phyloP scores from a whole-genome alignment of 1,140 invertebrate genomes.

The Batillaria attramentaria region DNA sequence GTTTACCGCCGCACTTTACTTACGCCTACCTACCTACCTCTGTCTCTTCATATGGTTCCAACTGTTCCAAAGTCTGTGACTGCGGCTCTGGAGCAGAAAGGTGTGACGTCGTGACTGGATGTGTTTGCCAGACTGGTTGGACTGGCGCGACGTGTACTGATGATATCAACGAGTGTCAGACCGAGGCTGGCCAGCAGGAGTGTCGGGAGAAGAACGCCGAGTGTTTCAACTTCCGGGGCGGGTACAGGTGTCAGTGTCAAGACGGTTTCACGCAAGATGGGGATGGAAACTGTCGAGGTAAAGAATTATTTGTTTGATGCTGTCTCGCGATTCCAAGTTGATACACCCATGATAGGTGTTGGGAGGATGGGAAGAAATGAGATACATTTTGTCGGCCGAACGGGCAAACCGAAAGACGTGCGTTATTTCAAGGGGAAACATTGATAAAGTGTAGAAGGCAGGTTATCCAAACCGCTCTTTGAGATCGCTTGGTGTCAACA shows the following conservation, averaged over 20 bases:
- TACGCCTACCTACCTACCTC: no score
- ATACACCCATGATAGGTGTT: no score
- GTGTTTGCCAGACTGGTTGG: slow-evolving; percentile 12
- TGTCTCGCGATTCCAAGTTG: no score
- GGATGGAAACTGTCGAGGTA: neutral
- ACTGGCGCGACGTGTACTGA: neutral
- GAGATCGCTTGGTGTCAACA: no score
- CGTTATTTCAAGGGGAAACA: no score
- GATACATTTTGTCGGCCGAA: no score
- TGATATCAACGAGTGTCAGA: slow-evolving; percentile 22
- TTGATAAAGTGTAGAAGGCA: no score
- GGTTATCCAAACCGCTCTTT: no score
- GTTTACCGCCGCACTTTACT: neutral
- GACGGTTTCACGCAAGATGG: neutral
- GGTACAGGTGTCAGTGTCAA: slow-evolving; percentile 20
- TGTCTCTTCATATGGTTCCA: neutral
- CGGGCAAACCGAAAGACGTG: no score
- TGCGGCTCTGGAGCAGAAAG: neutral
- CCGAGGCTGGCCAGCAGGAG: neutral
- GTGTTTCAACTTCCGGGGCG: slow-evolving; percentile 7
- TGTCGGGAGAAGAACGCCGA: neutral
- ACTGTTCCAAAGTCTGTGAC: neutral
- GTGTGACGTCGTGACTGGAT: slow-evolving; percentile 10
- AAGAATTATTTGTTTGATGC: no score
- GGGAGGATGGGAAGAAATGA: no score